These are phyloP conservation scores for Hippolais icterina DNA, from an alignment of 2,113 vertebrate species.

Conservation along the genomic window DNA sequence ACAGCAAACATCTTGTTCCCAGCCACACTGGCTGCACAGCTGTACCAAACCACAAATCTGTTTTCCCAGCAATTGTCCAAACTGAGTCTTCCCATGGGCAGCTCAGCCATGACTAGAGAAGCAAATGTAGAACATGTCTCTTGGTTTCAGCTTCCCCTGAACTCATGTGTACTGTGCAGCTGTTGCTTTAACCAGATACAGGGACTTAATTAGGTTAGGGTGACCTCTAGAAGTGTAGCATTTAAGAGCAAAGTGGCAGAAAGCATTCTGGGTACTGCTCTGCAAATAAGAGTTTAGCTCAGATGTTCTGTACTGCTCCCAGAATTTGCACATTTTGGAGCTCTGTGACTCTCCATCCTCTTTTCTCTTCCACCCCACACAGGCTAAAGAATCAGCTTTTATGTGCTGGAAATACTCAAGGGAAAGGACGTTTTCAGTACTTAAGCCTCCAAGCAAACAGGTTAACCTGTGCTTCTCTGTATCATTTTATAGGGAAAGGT, in stretches of 20 bases:
- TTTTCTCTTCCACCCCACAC: background rate
- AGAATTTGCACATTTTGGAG: background rate
- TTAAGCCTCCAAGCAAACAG: background rate
- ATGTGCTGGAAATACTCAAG: background rate
- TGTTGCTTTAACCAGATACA: slow-evolving; percentile 41
- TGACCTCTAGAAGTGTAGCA: background rate
- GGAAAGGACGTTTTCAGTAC: background rate
- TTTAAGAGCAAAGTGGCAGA: slow-evolving; percentile 3
- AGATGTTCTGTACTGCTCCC: background rate
- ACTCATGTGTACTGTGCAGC: background rate
- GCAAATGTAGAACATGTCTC: background rate
- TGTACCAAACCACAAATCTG: background rate
- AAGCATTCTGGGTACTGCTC: background rate
- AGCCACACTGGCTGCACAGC: background rate
- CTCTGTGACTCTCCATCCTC: background rate
- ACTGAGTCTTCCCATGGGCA: background rate
- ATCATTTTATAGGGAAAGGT: background rate
- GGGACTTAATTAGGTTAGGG: slow-evolving; percentile 27
- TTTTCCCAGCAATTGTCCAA: background rate
- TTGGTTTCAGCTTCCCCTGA: background rate
- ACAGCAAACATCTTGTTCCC: background rate
- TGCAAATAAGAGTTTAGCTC: background rate
- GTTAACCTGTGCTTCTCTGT: background rate
- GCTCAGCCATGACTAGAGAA: background rate
- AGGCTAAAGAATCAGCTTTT: background rate